Evolutionary conservation across 1,140 invertebrate genomes (phyloP).

Genomic region (Brachystomella parvula): DNA sequence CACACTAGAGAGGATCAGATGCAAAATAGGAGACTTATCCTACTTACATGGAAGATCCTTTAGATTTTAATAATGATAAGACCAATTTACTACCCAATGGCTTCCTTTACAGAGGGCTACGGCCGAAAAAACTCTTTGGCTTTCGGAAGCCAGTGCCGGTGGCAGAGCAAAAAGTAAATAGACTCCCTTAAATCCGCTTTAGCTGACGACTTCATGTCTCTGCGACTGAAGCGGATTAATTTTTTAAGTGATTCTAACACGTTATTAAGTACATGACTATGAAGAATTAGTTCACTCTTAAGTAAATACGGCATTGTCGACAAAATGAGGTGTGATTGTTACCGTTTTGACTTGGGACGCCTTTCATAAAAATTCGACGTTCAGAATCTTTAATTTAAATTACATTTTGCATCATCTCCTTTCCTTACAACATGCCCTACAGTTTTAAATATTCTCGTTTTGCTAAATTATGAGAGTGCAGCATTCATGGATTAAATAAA

Average conservation of each 20-base stretch:
- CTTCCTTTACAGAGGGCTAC: background rate
- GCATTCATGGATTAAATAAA: no score
- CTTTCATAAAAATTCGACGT: no score
- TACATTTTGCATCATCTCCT: no score
- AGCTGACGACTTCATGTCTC: background rate
- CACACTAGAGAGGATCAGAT: background rate
- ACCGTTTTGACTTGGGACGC: no score
- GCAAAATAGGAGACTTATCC: conserved; percentile 7
- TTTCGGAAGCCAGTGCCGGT: background rate
- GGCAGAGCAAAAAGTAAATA: conserved; percentile 1
- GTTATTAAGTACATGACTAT: background rate
- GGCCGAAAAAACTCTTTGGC: background rate
- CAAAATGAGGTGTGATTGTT: no score
- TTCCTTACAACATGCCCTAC: no score
- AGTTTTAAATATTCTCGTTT: no score
- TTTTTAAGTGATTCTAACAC: conserved; percentile 6
- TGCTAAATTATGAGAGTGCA: no score
- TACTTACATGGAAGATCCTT: conserved; percentile 6
- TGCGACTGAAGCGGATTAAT: background rate
- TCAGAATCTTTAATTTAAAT: no score
- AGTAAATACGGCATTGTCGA: background rate
- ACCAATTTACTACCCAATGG: conserved; percentile 6
- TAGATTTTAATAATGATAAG: conserved; percentile 13
- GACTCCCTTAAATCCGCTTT: background rate
- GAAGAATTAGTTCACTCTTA: background rate